These are phyloP conservation scores for Styela plicata DNA, from an alignment of 23 tunicate genomes.

Conservation along the genomic window DNA sequence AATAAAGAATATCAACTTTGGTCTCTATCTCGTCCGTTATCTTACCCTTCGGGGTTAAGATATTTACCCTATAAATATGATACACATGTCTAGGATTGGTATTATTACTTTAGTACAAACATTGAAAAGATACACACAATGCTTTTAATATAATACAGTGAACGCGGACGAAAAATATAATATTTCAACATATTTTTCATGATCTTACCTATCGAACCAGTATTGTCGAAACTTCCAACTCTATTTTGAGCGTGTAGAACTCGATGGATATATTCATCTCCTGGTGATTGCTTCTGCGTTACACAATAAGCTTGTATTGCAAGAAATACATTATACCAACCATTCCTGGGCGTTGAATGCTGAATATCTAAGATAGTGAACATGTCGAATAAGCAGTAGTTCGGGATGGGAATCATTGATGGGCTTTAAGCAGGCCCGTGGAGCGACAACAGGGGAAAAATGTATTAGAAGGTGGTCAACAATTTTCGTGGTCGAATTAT, in stretches of 20 bases:
- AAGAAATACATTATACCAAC: constrained; percentile 20
- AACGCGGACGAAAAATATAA: too few relatives aligned
- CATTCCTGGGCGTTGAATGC: background rate
- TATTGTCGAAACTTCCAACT: constrained; percentile 7
- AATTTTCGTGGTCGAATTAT: background rate
- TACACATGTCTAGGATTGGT: too few relatives aligned
- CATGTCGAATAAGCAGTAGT: background rate
- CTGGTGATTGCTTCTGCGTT: background rate
- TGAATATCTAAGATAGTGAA: background rate
- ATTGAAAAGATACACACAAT: too few relatives aligned
- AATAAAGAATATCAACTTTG: too few relatives aligned
- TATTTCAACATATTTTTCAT: too few relatives aligned
- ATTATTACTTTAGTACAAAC: too few relatives aligned
- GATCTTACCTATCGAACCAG: constrained; percentile 4
- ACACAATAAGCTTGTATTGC: constrained; percentile 23
- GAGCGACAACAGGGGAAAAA: background rate
- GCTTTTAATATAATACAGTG: too few relatives aligned
- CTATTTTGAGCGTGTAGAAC: constrained; percentile 8
- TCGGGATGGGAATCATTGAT: background rate
- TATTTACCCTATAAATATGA: too few relatives aligned
- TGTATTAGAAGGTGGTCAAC: background rate
- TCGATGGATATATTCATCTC: background rate
- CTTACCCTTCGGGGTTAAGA: too few relatives aligned
- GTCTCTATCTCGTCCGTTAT: too few relatives aligned
- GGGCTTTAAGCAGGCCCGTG: too few relatives aligned